Evolutionary conservation across 2,797 vertebrate species (phyloP), one percentile per base, ranked within the genome.

Genomic region (Semaprochilodus insignis): DNA sequence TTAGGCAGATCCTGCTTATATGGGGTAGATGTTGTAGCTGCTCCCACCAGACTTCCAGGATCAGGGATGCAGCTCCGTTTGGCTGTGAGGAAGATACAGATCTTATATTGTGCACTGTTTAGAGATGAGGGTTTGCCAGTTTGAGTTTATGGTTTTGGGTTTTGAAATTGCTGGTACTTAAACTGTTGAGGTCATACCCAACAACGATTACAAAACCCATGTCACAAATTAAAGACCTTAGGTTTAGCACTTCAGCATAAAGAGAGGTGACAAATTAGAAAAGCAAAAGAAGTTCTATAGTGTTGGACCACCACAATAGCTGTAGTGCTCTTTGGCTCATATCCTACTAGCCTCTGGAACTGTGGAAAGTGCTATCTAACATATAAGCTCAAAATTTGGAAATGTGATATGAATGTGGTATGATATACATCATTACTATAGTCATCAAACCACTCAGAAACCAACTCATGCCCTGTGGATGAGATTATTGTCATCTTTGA

Each of bases 31-130:
- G 77, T 65, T 76, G 77, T 77, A 80, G 75, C 67, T 25, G 71
- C 72, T 77, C 80, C 23, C 36, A 40, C 34, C 16, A 15, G 10
- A 34, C 79, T 81, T 40, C 16, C 23, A 52, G 87, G 74, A 16
- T 88, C 87, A 79, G 63, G 16, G 31, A 21, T 13, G 11, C 34
- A 77, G 76, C 54, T 67, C 19, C 17, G 81, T 87, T 92, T 93
- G 6, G 16, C 93, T 94, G 81, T 71, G 73, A 88, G 59, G 17
- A 51, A 87, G 40, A 36, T 40, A 13, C 31, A 74, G 63, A 59
- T 55, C 27, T 13, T 81, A 65, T 2, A 65, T n/a, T 34, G 59
- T 34, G 27, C 6, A 66, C 0, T 17, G 44, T 10, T 48, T 48
- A 48, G 44, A 48, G 44, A 48, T 11, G 25, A 63, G 4, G n/a